Percentiles rank a stretch among this genome's conserved stretches.
Evolutionary conservation across 2,797 vertebrate genomes (phyloP).

Genomic region (Eurystomus glaucurus): DNA sequence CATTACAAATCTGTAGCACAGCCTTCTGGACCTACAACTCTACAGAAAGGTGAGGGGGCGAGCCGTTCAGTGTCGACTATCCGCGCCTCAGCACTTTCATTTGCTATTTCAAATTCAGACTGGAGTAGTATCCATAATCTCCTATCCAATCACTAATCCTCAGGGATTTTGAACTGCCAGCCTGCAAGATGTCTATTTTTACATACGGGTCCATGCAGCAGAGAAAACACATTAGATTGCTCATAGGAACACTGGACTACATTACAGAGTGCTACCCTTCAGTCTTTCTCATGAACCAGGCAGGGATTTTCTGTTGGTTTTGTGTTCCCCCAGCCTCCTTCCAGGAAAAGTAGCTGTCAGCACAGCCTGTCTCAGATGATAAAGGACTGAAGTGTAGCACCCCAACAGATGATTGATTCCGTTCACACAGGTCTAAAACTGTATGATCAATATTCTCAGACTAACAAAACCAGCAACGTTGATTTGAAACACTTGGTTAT

Average conservation of each 20-base stretch:
- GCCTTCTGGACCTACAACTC: neutral
- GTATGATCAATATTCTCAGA: neutral
- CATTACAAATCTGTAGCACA: neutral
- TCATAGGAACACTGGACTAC: neutral
- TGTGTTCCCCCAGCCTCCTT: neutral
- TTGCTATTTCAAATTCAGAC: conserved; percentile 52
- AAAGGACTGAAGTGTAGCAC: neutral
- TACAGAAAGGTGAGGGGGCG: neutral
- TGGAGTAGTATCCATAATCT: conserved; percentile 34
- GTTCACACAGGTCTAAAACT: neutral
- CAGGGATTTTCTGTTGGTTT: neutral
- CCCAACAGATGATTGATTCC: neutral
- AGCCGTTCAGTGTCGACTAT: neutral
- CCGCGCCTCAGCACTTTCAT: conserved; percentile 16
- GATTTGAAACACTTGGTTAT: neutral
- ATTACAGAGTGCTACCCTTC: neutral
- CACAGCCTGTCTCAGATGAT: neutral
- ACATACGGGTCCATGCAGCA: neutral
- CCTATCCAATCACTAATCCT: conserved; percentile 60
- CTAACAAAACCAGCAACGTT: neutral
- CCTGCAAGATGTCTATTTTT: conserved; percentile 53
- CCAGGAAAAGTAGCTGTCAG: neutral
- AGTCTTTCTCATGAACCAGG: neutral
- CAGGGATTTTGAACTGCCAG: conserved; percentile 49
- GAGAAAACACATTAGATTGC: neutral